phyloP scores from a whole-genome alignment of 2,113 vertebrate species.

The Coptodon bakossiorum region DNA sequence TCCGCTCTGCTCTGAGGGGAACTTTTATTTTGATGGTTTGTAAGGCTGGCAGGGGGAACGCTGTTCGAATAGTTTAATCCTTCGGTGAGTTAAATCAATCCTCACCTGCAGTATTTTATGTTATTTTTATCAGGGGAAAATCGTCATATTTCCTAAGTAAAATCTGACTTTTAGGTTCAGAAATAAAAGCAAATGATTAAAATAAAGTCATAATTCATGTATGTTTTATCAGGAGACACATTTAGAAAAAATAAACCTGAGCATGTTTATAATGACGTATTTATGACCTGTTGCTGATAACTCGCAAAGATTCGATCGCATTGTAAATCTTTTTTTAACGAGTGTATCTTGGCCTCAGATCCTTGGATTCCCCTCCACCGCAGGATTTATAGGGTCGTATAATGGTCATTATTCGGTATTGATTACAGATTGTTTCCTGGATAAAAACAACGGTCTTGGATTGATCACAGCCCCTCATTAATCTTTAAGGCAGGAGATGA shows the following conservation, averaged over 20 bases:
- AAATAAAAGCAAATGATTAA: background rate
- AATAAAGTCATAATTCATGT: background rate
- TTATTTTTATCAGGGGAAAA: background rate
- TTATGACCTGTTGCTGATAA: background rate
- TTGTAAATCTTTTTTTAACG: background rate
- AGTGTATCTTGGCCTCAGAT: background rate
- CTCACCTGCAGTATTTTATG: background rate
- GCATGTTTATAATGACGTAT: background rate
- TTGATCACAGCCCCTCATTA: background rate
- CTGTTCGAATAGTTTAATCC: background rate
- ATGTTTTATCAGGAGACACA: background rate
- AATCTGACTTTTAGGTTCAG: background rate
- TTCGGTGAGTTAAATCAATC: background rate
- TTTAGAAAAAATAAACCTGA: background rate
- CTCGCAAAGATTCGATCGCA: background rate
- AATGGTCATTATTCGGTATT: background rate
- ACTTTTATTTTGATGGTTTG: background rate
- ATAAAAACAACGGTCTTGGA: background rate
- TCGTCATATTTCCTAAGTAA: background rate
- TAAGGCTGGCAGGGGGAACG: background rate
- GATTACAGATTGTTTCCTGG: background rate
- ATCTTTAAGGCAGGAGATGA: background rate
- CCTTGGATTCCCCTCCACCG: background rate
- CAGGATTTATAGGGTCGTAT: background rate
- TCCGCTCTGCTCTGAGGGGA: background rate